phyloP scores from a whole-genome alignment of 2,888 invertebrate genomes.

The Chalcosyrphus nemorum region DNA sequence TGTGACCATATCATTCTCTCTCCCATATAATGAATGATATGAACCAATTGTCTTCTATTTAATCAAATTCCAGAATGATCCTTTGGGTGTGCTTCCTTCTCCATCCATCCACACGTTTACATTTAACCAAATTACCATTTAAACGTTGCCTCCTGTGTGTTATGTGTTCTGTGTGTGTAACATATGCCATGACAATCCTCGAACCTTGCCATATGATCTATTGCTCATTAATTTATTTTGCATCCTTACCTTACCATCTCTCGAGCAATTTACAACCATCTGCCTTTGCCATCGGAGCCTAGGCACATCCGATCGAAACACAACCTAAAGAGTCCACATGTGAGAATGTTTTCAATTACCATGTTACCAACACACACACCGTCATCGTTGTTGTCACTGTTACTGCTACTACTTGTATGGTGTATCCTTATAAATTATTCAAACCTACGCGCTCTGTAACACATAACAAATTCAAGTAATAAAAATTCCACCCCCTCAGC shows the following conservation, averaged over 20 bases:
- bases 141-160: constrained; percentile 8
- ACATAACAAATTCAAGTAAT: constrained; percentile 66
- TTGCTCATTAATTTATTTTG: constrained; percentile 64
- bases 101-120: neutral
- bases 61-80: constrained; percentile 22
- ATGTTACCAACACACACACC: constrained; percentile 44
- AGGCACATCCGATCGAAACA: constrained; percentile 53
- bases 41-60: constrained; percentile 28
- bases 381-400: constrained; percentile 30
- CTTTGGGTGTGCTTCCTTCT: too few species aligned
- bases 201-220: constrained; percentile 50
- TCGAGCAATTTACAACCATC: constrained; percentile 35
- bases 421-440: constrained; percentile 65
- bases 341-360: constrained; percentile 70
- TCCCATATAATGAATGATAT: neutral
- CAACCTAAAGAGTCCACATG: constrained; percentile 42
- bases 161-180: neutral
- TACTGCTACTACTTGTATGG: neutral
- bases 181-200: constrained; percentile 22
- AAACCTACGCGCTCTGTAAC: constrained; percentile 62
- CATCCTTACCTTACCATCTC: constrained; percentile 36
- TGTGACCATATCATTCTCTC: neutral
- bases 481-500: constrained; percentile 58
- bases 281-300: constrained; percentile 5
- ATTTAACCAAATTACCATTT: constrained; percentile 29